Evolutionary conservation across 2,797 vertebrate genomes (phyloP).

Genomic region (Sciurus vulgaris): DNA sequence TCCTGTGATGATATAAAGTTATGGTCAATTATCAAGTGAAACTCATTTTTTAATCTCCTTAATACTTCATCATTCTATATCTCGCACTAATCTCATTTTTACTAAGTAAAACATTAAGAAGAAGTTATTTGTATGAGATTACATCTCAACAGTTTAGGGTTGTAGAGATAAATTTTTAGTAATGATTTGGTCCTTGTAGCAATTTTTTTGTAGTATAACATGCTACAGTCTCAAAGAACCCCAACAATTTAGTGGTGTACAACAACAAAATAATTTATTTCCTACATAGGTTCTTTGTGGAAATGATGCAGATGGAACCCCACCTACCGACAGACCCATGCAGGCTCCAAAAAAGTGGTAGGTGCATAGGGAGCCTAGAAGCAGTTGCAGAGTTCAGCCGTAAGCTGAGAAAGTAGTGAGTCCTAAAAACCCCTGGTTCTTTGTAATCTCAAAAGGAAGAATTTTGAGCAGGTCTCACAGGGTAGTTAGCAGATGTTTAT

Average conservation of each 20-base stretch:
- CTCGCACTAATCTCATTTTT: background rate
- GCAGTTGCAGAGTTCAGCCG: too few species aligned
- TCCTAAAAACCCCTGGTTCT: too few species aligned
- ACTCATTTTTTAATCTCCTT: background rate
- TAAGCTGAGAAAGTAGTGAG: too few species aligned
- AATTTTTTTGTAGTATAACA: slow-evolving; percentile 4
- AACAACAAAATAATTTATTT: background rate
- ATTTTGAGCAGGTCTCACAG: too few species aligned
- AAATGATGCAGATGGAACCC: too few species aligned
- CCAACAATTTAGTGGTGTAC: background rate
- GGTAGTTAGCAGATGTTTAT: too few species aligned
- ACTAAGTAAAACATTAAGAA: background rate
- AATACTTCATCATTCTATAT: slow-evolving; percentile 15
- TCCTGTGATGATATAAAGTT: background rate
- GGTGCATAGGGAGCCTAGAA: too few species aligned
- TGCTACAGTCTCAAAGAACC: background rate
- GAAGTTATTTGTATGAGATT: background rate
- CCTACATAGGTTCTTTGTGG: background rate
- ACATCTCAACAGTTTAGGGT: background rate
- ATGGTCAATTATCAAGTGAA: background rate
- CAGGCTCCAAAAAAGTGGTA: too few species aligned
- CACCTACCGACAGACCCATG: too few species aligned
- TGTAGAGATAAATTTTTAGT: slow-evolving; percentile 28
- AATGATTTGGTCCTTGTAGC: background rate
- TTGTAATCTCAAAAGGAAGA: too few species aligned